Percentiles rank a stretch among this genome's conserved stretches.
Conservation (phyloP, 2,113 vertebrate genomes). For the Silurus meridionalis region DNA sequence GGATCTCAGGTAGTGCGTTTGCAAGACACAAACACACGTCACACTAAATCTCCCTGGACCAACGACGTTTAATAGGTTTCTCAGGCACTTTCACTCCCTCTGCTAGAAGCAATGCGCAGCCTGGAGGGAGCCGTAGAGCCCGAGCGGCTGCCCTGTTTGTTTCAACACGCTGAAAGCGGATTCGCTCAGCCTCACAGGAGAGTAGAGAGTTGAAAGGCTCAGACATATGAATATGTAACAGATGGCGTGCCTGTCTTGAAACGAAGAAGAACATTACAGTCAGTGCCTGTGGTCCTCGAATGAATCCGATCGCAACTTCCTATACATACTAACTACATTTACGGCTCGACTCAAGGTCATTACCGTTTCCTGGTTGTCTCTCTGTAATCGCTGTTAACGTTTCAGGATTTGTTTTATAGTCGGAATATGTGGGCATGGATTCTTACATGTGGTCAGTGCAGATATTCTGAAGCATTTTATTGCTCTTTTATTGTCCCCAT, state of each 20-base stretch:
- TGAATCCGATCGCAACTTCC: slow-evolving; percentile 1
- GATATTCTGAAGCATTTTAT: not conserved
- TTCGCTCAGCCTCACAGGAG: slow-evolving; percentile 22
- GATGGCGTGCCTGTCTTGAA: slow-evolving; percentile 24
- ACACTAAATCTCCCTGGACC: slow-evolving; percentile 19
- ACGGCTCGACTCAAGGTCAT: slow-evolving; percentile 12
- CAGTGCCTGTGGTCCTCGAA: slow-evolving; percentile 20
- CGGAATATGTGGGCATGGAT: not conserved
- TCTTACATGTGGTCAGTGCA: not conserved
- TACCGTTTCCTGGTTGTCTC: not conserved
- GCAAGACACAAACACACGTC: not conserved
- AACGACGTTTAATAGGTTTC: slow-evolving; percentile 63
- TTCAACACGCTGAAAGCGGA: slow-evolving; percentile 19
- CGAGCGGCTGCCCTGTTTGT: slow-evolving; percentile 15
- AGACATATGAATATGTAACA: slow-evolving; percentile 46
- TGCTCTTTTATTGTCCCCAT: not conserved
- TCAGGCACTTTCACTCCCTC: slow-evolving; percentile 51
- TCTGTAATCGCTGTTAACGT: not conserved
- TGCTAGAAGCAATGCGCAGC: slow-evolving; percentile 26
- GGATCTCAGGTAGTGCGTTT: slow-evolving; percentile 59
- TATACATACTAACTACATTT: slow-evolving; percentile 35
- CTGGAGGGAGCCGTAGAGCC: slow-evolving; percentile 1
- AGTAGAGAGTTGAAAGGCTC: slow-evolving; percentile 26
- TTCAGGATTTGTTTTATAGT: not conserved
- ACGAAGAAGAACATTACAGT: slow-evolving; percentile 16